Base-by-base conservation (phyloP, 2,113 vertebrate genomes). In the Dascyllus trimaculatus region DNA sequence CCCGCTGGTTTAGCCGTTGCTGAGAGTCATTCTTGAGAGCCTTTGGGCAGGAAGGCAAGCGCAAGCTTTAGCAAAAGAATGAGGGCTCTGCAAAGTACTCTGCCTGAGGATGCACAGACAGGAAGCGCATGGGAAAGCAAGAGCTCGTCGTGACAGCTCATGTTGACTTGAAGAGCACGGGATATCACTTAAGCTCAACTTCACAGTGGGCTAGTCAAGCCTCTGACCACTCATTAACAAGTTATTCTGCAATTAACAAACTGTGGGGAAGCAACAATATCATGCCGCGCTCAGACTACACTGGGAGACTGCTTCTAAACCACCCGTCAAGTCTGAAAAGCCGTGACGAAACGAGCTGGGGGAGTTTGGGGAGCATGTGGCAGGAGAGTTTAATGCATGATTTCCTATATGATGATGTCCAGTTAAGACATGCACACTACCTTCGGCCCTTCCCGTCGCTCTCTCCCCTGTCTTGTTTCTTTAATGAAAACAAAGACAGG, bases 401-500 rank as follows among this genome's bases (percentile, higher is more conserved):
- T 73, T 66, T 58, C 24, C 64, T 17, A 38, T 56, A 66, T 21
- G 9, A 35, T 9, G 32, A 60, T 60, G 22, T 61, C 25, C 19
- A 17, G 43, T 51, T 21, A 2, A 2, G 54, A 62, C 26, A 38
- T 11, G 3, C 21, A 13, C n/a, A 32, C 60, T 46, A 49, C 19
- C 3, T 38, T 64, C 68, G 11, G 0, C 5, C 24, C 38, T 48
- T 11, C 18, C n/a, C 43, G 11, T 19, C 21, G 25, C 32, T 64
- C 14, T 24, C 2, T 25, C 56, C 21, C 2, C 3, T 40, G 15
- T 59, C 56, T 68, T 3, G n/a, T 13, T 78, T 35, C 32, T 72
- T 80, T 76, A 86, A 88, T 75, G 54, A 78, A 80, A 75, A 66
- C 0, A 66, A 32, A 73, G 46, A 85, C 68, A 62, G 51, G 26